phyloP scores from a whole-genome alignment of 2,113 vertebrate species.

The Saguinus midas region DNA sequence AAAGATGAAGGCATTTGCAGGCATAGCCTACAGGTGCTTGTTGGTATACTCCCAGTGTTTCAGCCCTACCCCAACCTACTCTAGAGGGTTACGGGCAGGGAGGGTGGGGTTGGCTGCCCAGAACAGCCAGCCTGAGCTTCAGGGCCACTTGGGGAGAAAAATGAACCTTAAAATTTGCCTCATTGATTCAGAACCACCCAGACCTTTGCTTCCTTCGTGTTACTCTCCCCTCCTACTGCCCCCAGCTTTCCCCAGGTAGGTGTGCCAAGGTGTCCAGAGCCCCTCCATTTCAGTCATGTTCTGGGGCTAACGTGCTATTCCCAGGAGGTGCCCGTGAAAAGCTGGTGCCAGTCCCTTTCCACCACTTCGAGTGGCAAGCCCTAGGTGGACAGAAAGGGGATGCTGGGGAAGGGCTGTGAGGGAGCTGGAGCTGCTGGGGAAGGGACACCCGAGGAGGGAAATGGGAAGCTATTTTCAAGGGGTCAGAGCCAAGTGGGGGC shows the following conservation, averaged over 20 bases:
- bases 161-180: not conserved
- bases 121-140: not conserved
- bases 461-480: accelerated
- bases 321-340: conserved; percentile 15
- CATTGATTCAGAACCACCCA: not conserved
- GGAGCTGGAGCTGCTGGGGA: not conserved
- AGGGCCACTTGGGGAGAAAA: not conserved
- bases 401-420: not conserved
- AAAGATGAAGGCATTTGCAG: too few relatives aligned
- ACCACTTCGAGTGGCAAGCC: not conserved
- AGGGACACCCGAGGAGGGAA: not conserved
- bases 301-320: not conserved
- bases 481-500: not conserved
- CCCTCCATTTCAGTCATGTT: not conserved
- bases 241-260: not conserved
- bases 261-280: not conserved
- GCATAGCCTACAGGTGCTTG: not conserved
- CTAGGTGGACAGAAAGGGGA: not conserved
- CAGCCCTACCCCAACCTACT: too few relatives aligned
- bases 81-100: not conserved
- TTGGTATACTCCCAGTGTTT: accelerated
- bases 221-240: not conserved
- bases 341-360: not conserved
- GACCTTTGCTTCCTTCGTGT: not conserved
- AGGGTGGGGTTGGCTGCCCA: accelerated